Evolutionary conservation across 2,113 vertebrate species (phyloP).

Genomic region (Chamaea fasciata): DNA sequence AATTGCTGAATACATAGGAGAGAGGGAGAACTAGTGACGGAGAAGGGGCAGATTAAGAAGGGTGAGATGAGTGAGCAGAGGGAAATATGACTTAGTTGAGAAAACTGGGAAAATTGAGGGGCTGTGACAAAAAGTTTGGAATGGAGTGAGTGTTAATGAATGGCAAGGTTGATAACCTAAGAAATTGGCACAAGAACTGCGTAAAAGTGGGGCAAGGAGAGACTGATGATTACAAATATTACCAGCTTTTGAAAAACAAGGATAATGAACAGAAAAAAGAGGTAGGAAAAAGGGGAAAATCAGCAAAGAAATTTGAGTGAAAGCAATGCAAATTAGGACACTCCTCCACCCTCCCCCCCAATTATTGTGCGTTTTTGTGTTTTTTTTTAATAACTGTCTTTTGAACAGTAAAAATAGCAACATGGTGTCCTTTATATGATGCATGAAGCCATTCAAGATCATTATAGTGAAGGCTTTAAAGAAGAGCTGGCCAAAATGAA

Average conservation of each 20-base stretch:
- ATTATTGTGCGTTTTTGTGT: not conserved
- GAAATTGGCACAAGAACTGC: not conserved
- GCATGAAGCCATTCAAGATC: not conserved
- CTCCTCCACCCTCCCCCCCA: accelerated
- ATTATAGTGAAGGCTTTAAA: not conserved
- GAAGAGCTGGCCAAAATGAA: not conserved
- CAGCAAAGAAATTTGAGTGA: not conserved
- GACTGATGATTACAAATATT: not conserved
- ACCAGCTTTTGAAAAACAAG: not conserved
- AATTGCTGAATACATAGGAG: not conserved
- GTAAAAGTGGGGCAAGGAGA: not conserved
- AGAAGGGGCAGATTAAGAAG: not conserved
- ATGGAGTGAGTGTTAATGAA: not conserved
- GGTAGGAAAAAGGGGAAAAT: not conserved
- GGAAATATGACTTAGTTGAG: not conserved
- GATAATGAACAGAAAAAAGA: not conserved
- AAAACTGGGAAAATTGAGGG: not conserved
- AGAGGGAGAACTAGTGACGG: not conserved
- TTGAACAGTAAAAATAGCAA: not conserved
- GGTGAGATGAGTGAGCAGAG: not conserved
- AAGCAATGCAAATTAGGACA: not conserved
- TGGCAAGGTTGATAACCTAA: not conserved
- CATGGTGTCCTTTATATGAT: not conserved
- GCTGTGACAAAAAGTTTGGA: not conserved
- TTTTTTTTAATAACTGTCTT: not conserved